A percentile compares a stretch with the other conserved stretches of the same genome.
These are phyloP conservation scores for Zaprionus tsacasi DNA, from an alignment of 1,140 invertebrate species.

Conservation along the genomic window DNA sequence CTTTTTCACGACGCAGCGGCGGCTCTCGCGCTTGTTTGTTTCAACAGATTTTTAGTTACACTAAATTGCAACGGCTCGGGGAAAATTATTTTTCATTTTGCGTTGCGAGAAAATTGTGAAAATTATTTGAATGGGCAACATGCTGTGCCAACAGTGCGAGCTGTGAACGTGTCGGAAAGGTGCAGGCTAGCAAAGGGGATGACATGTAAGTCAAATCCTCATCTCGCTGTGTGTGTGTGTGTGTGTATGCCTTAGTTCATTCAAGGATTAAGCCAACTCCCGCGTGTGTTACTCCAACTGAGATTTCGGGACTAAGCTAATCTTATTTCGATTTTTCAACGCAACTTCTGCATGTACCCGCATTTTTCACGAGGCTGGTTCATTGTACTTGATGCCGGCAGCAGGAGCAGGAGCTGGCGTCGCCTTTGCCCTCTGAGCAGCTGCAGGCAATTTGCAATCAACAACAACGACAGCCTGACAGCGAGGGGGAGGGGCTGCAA, in stretches of 20 bases:
- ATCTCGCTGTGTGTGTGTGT: background rate
- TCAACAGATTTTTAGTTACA: conserved; percentile 35
- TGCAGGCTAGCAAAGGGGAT: background rate
- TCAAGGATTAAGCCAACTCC: conserved; percentile 19
- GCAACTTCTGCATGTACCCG: conserved; percentile 20
- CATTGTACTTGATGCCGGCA: conserved; percentile 24
- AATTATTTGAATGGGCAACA: background rate
- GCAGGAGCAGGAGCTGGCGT: background rate
- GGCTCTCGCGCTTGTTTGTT: conserved; percentile 66
- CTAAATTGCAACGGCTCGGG: conserved; percentile 34
- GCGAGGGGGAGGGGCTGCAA: conserved; percentile 20
- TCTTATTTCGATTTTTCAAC: conserved; percentile 69
- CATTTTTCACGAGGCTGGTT: conserved; percentile 21
- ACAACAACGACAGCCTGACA: conserved; percentile 39
- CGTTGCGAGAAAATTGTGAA: conserved; percentile 21
- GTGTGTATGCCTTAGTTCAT: conserved; percentile 27
- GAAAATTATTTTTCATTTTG: conserved; percentile 19
- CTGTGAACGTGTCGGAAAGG: background rate
- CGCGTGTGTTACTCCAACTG: conserved; percentile 15
- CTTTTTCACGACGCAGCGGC: conserved; percentile 66
- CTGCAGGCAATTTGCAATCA: conserved; percentile 51
- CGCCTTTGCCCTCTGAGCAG: conserved; percentile 6
- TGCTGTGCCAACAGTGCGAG: conserved; percentile 3
- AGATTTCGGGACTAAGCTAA: conserved; percentile 38
- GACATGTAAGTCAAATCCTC: conserved; percentile 26